A percentile compares a stretch with the other conserved stretches of the same genome.
Conservation (phyloP, 2,113 vertebrate species). For the Romanogobio albipinnatus region DNA sequence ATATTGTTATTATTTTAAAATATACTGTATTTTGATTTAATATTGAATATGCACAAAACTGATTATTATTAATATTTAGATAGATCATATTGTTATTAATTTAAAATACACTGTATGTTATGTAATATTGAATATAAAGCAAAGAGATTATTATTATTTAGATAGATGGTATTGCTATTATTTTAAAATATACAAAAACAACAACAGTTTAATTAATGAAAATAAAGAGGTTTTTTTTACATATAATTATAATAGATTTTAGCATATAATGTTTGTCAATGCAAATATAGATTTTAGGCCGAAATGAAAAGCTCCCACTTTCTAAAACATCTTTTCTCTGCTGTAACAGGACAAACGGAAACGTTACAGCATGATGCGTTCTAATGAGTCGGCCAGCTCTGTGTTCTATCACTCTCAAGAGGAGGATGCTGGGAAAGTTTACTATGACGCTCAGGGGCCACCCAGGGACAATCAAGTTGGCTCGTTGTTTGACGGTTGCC, state of each 20-base stretch:
- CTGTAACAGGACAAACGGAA: slow-evolving; percentile 84
- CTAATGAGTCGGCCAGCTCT: slow-evolving; percentile 88
- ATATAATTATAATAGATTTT: not conserved
- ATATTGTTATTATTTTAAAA: too few species aligned
- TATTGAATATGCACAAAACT: too few species aligned
- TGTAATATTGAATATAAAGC: too few species aligned
- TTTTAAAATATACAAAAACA: not conserved
- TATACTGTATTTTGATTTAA: too few species aligned
- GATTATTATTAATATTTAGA: not conserved
- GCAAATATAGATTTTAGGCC: not conserved
- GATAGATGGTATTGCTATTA: too few species aligned
- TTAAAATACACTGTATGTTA: too few species aligned
- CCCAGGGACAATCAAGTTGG: slow-evolving; percentile 58
- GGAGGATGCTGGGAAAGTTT: slow-evolving; percentile 72
- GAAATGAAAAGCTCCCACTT: not conserved
- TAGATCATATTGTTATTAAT: not conserved
- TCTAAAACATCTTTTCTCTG: not conserved
- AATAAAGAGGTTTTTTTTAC: not conserved
- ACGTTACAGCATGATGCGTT: slow-evolving; percentile 85
- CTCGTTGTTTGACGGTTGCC: slow-evolving; percentile 61
- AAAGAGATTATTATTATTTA: too few species aligned
- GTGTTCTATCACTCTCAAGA: slow-evolving; percentile 96
- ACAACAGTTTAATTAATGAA: not conserved
- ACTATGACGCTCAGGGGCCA: slow-evolving; percentile 63
- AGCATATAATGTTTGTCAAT: not conserved